A percentile compares a stretch with the other conserved stretches of the same genome.
Evolutionary conservation across 2,113 vertebrate species (phyloP).

Genomic region (Protobothrops flavoviridis): DNA sequence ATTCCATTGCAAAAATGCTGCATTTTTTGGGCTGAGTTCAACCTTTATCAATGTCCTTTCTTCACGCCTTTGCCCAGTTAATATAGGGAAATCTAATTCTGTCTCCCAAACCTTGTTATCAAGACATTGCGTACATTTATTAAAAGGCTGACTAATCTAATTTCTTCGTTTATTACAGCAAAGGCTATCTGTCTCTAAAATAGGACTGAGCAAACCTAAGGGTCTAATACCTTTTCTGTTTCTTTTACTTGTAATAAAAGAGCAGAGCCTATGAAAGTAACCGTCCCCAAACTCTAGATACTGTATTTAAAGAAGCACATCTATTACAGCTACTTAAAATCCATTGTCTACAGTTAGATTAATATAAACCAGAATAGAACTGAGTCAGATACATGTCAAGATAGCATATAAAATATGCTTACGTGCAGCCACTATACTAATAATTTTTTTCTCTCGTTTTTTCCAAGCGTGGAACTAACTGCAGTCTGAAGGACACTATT

Average conservation of each 20-base stretch:
- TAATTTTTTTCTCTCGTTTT: background rate
- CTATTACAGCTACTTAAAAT: background rate
- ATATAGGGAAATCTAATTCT: background rate
- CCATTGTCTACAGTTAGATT: background rate
- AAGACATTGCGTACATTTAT: background rate
- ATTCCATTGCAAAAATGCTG: background rate
- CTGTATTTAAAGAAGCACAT: background rate
- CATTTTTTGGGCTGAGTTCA: background rate
- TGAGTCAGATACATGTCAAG: background rate
- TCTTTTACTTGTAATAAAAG: background rate
- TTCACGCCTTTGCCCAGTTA: background rate
- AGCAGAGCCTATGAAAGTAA: background rate
- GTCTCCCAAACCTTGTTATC: background rate
- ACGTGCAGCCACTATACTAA: background rate
- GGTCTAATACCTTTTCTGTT: background rate
- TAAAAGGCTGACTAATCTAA: background rate
- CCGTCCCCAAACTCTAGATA: background rate
- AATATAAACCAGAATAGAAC: background rate
- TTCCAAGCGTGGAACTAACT: background rate
- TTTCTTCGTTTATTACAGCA: background rate
- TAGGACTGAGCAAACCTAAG: background rate
- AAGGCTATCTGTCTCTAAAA: background rate
- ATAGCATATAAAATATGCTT: background rate
- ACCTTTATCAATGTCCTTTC: background rate
- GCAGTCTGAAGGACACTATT: background rate